Percentiles rank a stretch among this genome's conserved stretches.
These are phyloP conservation scores for Coracopsis vasa DNA, from an alignment of 2,113 vertebrate species.

Conservation along the genomic window DNA sequence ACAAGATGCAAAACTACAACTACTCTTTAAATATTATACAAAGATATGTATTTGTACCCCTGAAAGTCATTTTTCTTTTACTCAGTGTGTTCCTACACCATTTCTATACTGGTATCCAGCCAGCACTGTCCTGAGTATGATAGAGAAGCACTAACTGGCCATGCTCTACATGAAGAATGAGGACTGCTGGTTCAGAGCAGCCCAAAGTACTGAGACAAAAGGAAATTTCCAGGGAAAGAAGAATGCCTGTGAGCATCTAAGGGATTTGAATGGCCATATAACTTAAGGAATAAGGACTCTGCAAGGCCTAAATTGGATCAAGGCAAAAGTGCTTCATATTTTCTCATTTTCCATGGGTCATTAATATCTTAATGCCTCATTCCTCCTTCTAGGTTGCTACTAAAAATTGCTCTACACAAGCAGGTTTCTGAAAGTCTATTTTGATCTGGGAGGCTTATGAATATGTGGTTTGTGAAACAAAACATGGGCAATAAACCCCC, in stretches of 20 bases:
- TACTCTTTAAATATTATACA: neutral
- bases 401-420: neutral
- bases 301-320: slow-evolving; percentile 51
- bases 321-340: slow-evolving; percentile 61
- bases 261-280: slow-evolving; percentile 18
- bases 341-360: neutral
- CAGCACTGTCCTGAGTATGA: neutral
- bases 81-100: neutral
- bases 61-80: neutral
- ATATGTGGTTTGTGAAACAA: neutral
- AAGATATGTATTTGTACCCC: neutral
- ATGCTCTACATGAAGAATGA: neutral
- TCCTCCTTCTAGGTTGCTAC: neutral
- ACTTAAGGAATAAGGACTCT: slow-evolving; percentile 43
- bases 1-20: neutral
- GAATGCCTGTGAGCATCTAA: neutral
- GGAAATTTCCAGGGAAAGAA: slow-evolving; percentile 49
- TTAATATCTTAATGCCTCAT: neutral
- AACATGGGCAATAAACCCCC: neutral
- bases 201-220: slow-evolving; percentile 34
- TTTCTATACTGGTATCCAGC: neutral
- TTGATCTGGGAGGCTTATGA: neutral
- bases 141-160: neutral
- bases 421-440: neutral
- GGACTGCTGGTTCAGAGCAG: slow-evolving; percentile 45